A percentile compares a stretch with the other conserved stretches of the same genome.
Conservation (phyloP, 2,797 vertebrate genomes). For the Psittacula derbiana region DNA sequence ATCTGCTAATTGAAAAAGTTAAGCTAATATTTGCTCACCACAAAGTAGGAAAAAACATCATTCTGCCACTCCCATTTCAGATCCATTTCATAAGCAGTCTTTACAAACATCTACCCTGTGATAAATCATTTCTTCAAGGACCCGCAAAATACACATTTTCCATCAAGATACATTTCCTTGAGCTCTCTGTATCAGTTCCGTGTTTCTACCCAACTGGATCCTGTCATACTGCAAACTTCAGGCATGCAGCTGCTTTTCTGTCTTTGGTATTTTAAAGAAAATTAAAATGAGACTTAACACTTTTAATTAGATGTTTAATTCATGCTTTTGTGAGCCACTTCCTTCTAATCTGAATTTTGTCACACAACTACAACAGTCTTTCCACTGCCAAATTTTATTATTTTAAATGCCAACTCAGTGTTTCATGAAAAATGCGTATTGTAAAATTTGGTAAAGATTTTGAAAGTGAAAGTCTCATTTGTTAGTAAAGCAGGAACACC, state of each 20-base stretch:
- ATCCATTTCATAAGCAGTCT: background rate
- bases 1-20: background rate
- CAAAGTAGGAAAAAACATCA: background rate
- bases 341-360: conserved; percentile 66
- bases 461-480: conserved; percentile 55
- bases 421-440: conserved; percentile 48
- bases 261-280: conserved; percentile 59
- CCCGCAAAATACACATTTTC: background rate
- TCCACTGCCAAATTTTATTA: background rate
- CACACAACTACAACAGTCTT: conserved; percentile 59
- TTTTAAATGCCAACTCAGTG: conserved; percentile 28
- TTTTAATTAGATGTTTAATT: conserved; percentile 75
- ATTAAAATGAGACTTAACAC: conserved; percentile 67
- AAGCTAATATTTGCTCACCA: background rate
- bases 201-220: background rate
- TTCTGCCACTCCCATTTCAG: background rate
- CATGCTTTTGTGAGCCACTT: conserved; percentile 63
- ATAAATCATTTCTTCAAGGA: background rate
- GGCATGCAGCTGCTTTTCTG: conserved; percentile 41
- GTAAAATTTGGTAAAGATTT: conserved; percentile 51
- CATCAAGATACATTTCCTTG: background rate
- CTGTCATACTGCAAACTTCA: conserved; percentile 14
- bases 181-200: background rate
- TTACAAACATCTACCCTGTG: background rate
- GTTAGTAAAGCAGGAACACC: conserved; percentile 5